Evolutionary conservation across 2,888 invertebrate species (phyloP).

Genomic region (Calliphora vomitoria): DNA sequence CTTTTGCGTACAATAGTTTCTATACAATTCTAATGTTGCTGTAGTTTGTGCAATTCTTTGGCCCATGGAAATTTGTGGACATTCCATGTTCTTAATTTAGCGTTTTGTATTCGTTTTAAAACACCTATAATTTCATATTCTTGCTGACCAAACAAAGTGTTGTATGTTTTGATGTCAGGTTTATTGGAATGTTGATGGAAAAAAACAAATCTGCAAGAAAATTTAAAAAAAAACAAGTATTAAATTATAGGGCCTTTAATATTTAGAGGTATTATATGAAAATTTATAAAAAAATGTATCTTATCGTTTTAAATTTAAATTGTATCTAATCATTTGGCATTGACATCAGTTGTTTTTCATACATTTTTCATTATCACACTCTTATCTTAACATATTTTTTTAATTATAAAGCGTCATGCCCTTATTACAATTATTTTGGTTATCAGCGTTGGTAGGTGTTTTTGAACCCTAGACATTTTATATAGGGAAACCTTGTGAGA

Average conservation of each 20-base stretch:
- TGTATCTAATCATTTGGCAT: constrained; percentile 61
- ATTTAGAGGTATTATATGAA: background rate
- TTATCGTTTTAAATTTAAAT: constrained; percentile 46
- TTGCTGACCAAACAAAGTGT: constrained; percentile 8
- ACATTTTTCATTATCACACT: constrained; percentile 33
- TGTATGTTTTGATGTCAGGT: constrained; percentile 19
- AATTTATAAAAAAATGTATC: constrained; percentile 2
- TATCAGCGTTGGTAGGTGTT: background rate
- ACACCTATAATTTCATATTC: constrained; percentile 23
- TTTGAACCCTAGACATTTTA: background rate
- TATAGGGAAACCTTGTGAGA: background rate
- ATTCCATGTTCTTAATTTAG: constrained; percentile 74
- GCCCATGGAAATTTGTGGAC: constrained; percentile 57
- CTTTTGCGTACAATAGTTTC: constrained; percentile 6
- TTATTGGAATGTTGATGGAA: constrained; percentile 52
- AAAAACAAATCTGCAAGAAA: constrained; percentile 55
- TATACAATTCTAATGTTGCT: background rate
- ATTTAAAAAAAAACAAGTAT: background rate
- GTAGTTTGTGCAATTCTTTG: constrained; percentile 26
- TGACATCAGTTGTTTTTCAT: constrained; percentile 27
- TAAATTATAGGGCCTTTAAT: constrained; percentile 19
- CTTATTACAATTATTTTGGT: background rate
- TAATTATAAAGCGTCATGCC: background rate
- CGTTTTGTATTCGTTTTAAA: constrained; percentile 34
- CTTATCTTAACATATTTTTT: constrained; percentile 11